phyloP scores from a whole-genome alignment of 2,888 invertebrate species.

The Gisinianus flammeolus region DNA sequence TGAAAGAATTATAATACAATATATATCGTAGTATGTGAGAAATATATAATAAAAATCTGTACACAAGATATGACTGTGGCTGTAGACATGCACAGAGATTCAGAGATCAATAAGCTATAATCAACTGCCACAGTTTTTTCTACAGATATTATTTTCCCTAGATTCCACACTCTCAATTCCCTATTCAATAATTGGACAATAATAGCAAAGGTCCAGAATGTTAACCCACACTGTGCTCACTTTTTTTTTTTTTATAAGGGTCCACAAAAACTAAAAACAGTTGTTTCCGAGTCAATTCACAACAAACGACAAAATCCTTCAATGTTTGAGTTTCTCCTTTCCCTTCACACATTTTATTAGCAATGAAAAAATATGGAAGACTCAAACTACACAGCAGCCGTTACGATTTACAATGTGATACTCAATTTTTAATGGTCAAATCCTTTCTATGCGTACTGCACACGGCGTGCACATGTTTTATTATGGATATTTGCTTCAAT shows the following conservation, averaged over 20 bases:
- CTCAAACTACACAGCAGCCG: too few species aligned
- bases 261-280: neutral
- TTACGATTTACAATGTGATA: too few species aligned
- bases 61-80: too few species aligned
- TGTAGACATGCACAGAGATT: neutral
- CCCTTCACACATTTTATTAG: neutral
- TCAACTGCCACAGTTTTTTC: constrained; percentile 15
- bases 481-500: too few species aligned
- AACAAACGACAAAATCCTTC: neutral
- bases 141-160: neutral
- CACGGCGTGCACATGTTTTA: too few species aligned
- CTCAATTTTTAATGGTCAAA: too few species aligned
- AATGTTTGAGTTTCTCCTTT: neutral
- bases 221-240: neutral
- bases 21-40: too few species aligned
- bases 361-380: too few species aligned
- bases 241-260: neutral
- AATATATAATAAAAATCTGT: too few species aligned
- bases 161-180: neutral
- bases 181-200: neutral
- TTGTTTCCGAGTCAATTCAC: neutral
- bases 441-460: too few species aligned
- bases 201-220: neutral
- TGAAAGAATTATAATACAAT: too few species aligned
- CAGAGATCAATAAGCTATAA: constrained; percentile 1